Base-by-base conservation (phyloP, 2,797 vertebrate genomes). In the Thunnus albacares region DNA sequence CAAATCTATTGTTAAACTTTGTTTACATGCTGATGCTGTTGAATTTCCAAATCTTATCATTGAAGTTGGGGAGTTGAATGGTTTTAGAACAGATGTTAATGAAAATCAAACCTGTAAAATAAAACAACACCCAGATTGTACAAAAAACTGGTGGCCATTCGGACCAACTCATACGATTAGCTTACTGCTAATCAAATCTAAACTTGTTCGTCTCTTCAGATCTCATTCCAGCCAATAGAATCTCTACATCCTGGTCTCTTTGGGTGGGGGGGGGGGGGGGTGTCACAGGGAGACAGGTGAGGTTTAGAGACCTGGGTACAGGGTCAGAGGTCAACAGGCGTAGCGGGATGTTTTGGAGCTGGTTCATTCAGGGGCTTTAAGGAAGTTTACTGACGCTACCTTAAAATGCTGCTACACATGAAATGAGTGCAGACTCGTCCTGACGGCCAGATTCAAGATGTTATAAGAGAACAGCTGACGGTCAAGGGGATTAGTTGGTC, bases 381-480 rank as follows among this genome's bases (percentile, higher is more conserved):
- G 66, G 65, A 18, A 17, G 45, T 2, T 51, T 15, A 64, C 67
- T 38, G 63, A 68, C 7, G n/a, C 84, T 88, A 90, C 69, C 73
- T 86, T 83, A 83, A 73, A 45, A 75, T 33, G 45, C 65, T 80
- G 77, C 77, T 81, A 88, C 14, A 77, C 65, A 69, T n/a, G 17
- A 84, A 79, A 35, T 10, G 11, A 3, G n/a, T 3, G n/a, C 17
- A 61, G 56, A 71, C 17, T 67, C 17, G 45, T 84, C 89, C 91
- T 91, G 93, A 79, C 58, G 85, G 93, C 90, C 94, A 91, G 92
- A 88, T 67, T 80, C 59, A 79, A 51, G 43, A 6, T 6, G 17
- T 49, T 49, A 17, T 18, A 6, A 17, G 18, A 47, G 45, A 17
- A 47, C 15, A 43, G 41, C 41, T 14, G 41, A 43, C 13, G 13